A percentile compares a stretch with the other conserved stretches of the same genome.
phyloP scores from a whole-genome alignment of 2,113 vertebrate genomes.

The Anoplopoma fimbria region DNA sequence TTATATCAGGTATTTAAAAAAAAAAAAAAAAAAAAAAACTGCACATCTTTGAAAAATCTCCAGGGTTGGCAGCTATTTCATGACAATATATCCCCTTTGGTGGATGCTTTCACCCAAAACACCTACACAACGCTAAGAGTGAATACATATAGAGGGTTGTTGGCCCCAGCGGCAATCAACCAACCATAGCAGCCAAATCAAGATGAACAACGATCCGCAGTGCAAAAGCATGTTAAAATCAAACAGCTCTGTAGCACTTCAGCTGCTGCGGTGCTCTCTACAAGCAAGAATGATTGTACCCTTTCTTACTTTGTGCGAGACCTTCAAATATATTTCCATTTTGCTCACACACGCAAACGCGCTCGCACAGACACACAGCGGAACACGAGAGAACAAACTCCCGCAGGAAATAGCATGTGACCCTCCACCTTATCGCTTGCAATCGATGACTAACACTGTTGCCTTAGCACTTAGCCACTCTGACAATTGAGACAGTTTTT shows the following conservation, averaged over 20 bases:
- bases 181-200: constrained; percentile 39
- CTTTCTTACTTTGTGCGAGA: constrained; percentile 32
- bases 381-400: constrained; percentile 25
- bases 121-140: constrained; percentile 1
- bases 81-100: not conserved
- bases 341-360: not conserved
- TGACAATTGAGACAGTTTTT: constrained; percentile 47
- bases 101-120: constrained; percentile 12
- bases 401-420: constrained; percentile 40
- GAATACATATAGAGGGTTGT: constrained; percentile 23
- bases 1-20: not conserved
- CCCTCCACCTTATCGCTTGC: constrained; percentile 45
- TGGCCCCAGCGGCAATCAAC: constrained; percentile 21
- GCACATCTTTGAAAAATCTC: not conserved
- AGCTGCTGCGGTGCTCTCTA: constrained; percentile 1
- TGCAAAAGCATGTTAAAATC: constrained; percentile 40
- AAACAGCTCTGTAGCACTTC: constrained; percentile 25
- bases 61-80: not conserved
- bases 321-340: constrained; percentile 20
- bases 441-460: constrained; percentile 51
- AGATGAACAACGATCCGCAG: constrained; percentile 39
- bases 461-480: constrained; percentile 46
- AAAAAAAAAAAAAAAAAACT: not conserved
- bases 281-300: constrained; percentile 31
- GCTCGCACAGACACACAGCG: not conserved